phyloP scores from a whole-genome alignment of 2,797 vertebrate species.

The Mormyrus hasselquistii region DNA sequence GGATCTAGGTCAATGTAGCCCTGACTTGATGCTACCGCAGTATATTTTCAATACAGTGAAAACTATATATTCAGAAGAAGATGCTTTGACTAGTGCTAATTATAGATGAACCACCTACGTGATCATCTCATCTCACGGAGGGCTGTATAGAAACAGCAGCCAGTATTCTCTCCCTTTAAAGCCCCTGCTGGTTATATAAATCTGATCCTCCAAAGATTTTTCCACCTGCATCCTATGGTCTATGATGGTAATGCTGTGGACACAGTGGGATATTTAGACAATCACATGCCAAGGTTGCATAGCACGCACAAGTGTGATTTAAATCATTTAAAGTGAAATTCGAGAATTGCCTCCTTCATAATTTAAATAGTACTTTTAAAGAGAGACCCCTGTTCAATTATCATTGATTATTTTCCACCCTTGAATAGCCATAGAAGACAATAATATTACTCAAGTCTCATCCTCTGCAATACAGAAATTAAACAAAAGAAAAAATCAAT shows the following conservation, averaged over 20 bases:
- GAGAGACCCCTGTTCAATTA: constrained; percentile 17
- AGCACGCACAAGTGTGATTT: neutral
- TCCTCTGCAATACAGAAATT: constrained; percentile 15
- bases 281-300: neutral
- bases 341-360: constrained; percentile 19
- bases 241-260: neutral
- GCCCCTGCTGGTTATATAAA: neutral
- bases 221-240: neutral
- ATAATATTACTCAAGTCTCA: constrained; percentile 20
- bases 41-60: neutral
- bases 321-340: constrained; percentile 20
- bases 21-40: neutral
- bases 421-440: neutral
- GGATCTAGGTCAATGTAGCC: neutral
- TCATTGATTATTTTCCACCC: constrained; percentile 21
- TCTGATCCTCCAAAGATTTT: neutral
- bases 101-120: neutral
- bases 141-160: neutral
- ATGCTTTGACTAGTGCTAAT: neutral
- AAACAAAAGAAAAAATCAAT: constrained; percentile 12
- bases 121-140: neutral
- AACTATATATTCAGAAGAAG: neutral
- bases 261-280: neutral
- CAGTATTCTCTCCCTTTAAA: neutral
- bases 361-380: constrained; percentile 11